Base-by-base conservation (phyloP, 2,797 vertebrate genomes). In the Chiloscyllium punctatum region DNA sequence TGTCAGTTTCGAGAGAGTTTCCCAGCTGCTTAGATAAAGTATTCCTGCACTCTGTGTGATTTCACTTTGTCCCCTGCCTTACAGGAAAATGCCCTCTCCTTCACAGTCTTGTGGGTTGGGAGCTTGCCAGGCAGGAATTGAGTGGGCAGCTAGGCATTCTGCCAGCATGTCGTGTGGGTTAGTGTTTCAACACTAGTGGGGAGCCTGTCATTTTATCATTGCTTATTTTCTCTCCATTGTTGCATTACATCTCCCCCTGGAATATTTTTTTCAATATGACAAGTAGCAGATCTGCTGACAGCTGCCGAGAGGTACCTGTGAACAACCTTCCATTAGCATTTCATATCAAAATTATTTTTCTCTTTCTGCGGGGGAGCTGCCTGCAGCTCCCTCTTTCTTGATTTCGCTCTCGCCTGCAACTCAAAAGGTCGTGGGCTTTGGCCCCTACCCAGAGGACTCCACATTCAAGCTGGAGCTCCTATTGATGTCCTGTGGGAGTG, bases 261-360 rank as follows among this genome's bases (percentile, higher is more conserved):
- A 68, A 37, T 23, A 37, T 42, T 66, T 92, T 62, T 68, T 68
- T 18, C 33, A 25, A 68, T 92, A 11, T 92, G 57, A 92, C 90
- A 92, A 68, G 62, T 37, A 33, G 53, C 11, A 18, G 30, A 62
- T 90, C 57, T 90, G 62, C 33, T 92, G 90, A 90, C 87, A 90
- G 53, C 30, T 62, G 4, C 53, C 18, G 53, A 37, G 33, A 68
- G 62, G 37, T 68, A 92, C 90, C 90, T 37, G n/a, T 33, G n/a
- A 92, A 68, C 90, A 68, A 92, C 62, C 90, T 68, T 68, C 57
- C 62, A 92, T 92, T 68, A 92, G 62, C 21, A 23, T 37, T 92
- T 92, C 62, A 92, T 66, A 37, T 68, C 62, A 68, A 25, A 68
- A 92, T 62, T 53, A 27, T 88, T 48, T 51, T 90, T 62, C 57